Percentiles rank a stretch among this genome's conserved stretches.
Evolutionary conservation across 2,797 vertebrate genomes (phyloP).

Genomic region (Fundulus diaphanus): DNA sequence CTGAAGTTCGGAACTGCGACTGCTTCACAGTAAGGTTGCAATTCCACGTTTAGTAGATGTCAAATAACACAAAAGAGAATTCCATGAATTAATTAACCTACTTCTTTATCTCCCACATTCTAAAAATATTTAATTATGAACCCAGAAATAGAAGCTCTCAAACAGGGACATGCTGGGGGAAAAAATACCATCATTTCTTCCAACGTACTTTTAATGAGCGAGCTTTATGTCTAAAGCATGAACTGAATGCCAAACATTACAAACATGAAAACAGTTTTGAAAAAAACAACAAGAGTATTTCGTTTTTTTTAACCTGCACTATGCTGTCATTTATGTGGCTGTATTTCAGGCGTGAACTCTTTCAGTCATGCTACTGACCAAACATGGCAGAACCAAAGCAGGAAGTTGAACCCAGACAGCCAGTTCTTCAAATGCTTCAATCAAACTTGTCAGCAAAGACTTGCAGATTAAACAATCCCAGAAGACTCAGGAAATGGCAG

Average conservation of each 20-base stretch:
- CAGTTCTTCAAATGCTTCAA: neutral
- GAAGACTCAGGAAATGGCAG: neutral
- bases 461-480: neutral
- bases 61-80: neutral
- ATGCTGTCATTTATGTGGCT: neutral
- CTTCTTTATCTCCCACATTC: neutral
- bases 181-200: neutral
- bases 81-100: neutral
- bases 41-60: neutral
- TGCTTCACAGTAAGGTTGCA: neutral
- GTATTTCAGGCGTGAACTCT: neutral
- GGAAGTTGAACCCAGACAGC: neutral
- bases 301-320: neutral
- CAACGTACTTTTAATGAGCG: slow-evolving; percentile 1
- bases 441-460: neutral
- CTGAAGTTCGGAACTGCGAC: too few species aligned
- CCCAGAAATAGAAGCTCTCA: neutral
- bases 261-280: neutral
- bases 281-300: neutral
- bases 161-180: neutral
- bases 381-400: neutral
- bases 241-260: neutral
- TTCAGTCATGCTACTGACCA: neutral
- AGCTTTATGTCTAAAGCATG: neutral
- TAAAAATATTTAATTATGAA: neutral